Evolutionary conservation across 2,797 vertebrate genomes (phyloP), one percentile per base, ranked within the genome.

Genomic region (Trichosurus vulpecula): DNA sequence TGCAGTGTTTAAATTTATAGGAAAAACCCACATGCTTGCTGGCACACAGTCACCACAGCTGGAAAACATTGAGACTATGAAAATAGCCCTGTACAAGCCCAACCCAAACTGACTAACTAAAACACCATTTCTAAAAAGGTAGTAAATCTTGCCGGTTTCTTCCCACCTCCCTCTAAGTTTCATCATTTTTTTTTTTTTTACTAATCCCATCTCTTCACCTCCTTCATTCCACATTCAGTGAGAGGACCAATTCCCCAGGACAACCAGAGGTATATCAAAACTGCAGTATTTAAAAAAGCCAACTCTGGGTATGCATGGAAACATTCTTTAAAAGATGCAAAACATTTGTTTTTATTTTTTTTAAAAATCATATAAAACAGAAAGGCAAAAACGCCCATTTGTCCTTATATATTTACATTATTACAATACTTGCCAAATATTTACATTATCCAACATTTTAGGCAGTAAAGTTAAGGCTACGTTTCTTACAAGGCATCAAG

Each of bases 1-100:
- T 99, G 98, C 99, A 98, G 98, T 99, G 99, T 99, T 99, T 99
- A 99, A 99, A 99, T 99, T 99, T 99, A 99, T 99, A 99, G 99
- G 98, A 98, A 98, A 98, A 99, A 99, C 98, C 99, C 99, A 98
- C 99, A 99, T 98, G 98, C 74, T 97, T 99, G 98, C 99, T 99
- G 99, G 99, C 99, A 99, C 99, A 98, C 98, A 97, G 92, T 98
- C 97, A 35, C 97, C 98, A 98, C 99, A 99, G 99, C 99, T 99
- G 99, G 99, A 99, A 99, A 98, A 98, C 99, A 99, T 99, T 99
- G 99, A 98, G 98, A 98, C 98, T 98, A 99, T 98, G 99, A 98
- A 99, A 99, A 98, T 98, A 98, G 98, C 96, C 96, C 81, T 93
- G 94, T 47, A 81, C 74, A 81, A 81, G 94, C 95, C 93, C 96